phyloP scores from a whole-genome alignment of 2,797 vertebrate species.

The Cossypha polioptera region DNA sequence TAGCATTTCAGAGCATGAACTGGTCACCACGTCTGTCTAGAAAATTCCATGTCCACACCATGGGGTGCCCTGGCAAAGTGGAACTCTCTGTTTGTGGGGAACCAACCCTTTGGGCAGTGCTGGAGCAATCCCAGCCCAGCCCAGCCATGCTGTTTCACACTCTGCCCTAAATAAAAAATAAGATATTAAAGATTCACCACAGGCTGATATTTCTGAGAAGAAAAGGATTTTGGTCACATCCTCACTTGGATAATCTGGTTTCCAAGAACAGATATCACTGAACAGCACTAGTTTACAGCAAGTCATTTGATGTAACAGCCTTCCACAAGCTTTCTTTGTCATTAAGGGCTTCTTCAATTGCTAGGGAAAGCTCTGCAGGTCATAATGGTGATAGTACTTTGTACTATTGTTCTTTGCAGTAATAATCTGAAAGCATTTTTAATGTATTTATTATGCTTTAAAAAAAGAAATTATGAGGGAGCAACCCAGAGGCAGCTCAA shows the following conservation, averaged over 20 bases:
- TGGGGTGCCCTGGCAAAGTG: rapidly evolving
- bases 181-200: background rate
- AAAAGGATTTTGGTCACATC: background rate
- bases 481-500: background rate
- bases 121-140: background rate
- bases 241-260: background rate
- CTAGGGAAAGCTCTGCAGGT: background rate
- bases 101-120: rapidly evolving
- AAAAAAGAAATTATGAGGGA: background rate
- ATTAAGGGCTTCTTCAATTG: background rate
- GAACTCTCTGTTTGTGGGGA: background rate
- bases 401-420: background rate
- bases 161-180: background rate
- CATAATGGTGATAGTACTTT: background rate
- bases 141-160: rapidly evolving
- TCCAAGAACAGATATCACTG: background rate
- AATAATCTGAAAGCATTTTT: background rate
- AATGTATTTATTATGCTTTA: background rate
- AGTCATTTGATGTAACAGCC: background rate
- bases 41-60: background rate
- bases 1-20: background rate
- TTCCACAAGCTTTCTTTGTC: background rate
- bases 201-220: background rate
- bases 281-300: background rate
- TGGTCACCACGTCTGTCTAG: background rate